phyloP scores from a whole-genome alignment of 2,797 vertebrate genomes.

The Pseudocheirus occidentalis region DNA sequence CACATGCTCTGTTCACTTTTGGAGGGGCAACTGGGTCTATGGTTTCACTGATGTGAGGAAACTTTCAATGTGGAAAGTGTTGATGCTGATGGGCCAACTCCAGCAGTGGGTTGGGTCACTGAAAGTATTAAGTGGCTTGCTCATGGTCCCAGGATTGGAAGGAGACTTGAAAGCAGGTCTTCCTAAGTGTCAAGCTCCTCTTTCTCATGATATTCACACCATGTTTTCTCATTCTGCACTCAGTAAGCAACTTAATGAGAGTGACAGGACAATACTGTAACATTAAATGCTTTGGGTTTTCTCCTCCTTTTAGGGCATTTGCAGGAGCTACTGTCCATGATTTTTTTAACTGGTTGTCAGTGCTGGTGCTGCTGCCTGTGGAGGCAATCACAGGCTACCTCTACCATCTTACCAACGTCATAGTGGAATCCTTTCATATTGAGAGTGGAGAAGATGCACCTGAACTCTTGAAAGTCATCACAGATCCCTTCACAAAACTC shows the following conservation, averaged over 20 bases:
- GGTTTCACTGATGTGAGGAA: background rate
- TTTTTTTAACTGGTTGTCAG: conserved; percentile 99
- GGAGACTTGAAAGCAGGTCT: background rate
- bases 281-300: background rate
- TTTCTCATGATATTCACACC: background rate
- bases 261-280: background rate
- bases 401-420: conserved; percentile 87
- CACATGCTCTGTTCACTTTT: background rate
- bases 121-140: background rate
- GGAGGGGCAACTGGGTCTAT: background rate
- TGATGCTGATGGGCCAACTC: background rate
- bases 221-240: background rate
- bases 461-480: conserved; percentile 96
- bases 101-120: background rate
- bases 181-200: background rate
- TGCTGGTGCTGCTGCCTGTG: conserved; percentile 92
- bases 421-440: conserved; percentile 92
- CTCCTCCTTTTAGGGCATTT: conserved; percentile 89
- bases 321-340: conserved; percentile 97
- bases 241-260: background rate
- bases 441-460: conserved; percentile 93
- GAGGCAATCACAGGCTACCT: conserved; percentile 91
- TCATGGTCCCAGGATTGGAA: background rate
- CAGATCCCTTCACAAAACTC: conserved; percentile 93
- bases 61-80: background rate